Conservation (phyloP, 64 coral and sea anemone genomes). For the Pocillopora verrucosa region DNA sequence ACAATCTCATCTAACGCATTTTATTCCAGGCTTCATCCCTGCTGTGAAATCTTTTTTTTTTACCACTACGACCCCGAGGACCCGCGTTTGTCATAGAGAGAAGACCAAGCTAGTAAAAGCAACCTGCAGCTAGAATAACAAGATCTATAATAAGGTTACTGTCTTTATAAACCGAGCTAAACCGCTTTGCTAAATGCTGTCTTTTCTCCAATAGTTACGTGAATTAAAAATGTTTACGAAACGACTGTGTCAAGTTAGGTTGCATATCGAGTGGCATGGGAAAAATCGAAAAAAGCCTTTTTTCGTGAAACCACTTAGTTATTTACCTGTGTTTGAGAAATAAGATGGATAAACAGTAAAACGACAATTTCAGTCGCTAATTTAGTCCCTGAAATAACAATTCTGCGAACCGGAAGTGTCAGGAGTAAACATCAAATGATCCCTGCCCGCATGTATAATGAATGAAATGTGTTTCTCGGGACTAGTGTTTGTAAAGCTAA, state of each 20-base stretch:
- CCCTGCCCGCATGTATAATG: not conserved
- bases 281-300: not conserved
- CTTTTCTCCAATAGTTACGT: constrained; percentile 19
- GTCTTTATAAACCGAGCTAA: constrained; percentile 15
- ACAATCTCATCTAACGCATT: constrained; percentile 34
- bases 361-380: constrained; percentile 12
- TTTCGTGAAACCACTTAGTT: not conserved
- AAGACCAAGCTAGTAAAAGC: not conserved
- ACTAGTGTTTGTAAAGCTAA: not conserved
- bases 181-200: constrained; percentile 50
- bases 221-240: constrained; percentile 40
- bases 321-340: not conserved
- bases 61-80: not conserved
- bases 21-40: constrained; percentile 16
- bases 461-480: not conserved
- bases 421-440: not conserved
- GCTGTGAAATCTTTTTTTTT: constrained; percentile 9
- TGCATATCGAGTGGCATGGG: not conserved
- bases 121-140: constrained; percentile 40
- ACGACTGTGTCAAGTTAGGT: not conserved
- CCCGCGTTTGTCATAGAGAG: not conserved
- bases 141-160: not conserved
- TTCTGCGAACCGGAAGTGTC: constrained; percentile 26
- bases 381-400: constrained; percentile 46
- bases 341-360: constrained; percentile 9